phyloP scores from a whole-genome alignment of 2,888 invertebrate genomes.

The Thelaira solivaga region DNA sequence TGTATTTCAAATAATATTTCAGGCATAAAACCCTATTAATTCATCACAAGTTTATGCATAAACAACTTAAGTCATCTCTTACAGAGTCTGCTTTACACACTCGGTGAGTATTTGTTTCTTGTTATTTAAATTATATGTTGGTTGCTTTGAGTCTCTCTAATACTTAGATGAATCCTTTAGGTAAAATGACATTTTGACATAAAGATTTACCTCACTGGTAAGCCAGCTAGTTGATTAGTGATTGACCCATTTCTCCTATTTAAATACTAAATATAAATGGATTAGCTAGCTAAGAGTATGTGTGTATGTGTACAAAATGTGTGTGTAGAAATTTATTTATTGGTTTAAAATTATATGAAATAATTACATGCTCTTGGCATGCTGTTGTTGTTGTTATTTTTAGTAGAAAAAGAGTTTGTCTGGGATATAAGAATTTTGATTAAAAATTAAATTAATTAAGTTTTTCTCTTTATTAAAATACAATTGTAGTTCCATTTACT shows the following conservation, averaged over 20 bases:
- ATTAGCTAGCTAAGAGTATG: no score
- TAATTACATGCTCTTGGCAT: no score
- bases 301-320: no score
- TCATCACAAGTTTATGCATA: neutral
- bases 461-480: no score
- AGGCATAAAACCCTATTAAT: slow-evolving; percentile 24
- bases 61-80: slow-evolving; percentile 3
- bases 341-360: no score
- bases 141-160: neutral
- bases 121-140: neutral
- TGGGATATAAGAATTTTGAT: no score
- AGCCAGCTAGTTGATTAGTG: slow-evolving; percentile 30
- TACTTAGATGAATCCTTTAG: neutral
- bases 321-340: no score
- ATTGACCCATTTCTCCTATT: slow-evolving; percentile 1
- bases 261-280: neutral
- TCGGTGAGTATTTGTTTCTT: neutral
- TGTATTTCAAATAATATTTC: slow-evolving; percentile 13
- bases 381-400: no score
- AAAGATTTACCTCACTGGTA: slow-evolving; percentile 29
- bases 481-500: no score
- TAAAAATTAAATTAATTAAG: no score
- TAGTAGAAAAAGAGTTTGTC: no score
- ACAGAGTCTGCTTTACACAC: neutral
- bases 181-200: slow-evolving; percentile 46